Evolutionary conservation across 2,797 vertebrate species (phyloP).

Genomic region (Microchirus variegatus): DNA sequence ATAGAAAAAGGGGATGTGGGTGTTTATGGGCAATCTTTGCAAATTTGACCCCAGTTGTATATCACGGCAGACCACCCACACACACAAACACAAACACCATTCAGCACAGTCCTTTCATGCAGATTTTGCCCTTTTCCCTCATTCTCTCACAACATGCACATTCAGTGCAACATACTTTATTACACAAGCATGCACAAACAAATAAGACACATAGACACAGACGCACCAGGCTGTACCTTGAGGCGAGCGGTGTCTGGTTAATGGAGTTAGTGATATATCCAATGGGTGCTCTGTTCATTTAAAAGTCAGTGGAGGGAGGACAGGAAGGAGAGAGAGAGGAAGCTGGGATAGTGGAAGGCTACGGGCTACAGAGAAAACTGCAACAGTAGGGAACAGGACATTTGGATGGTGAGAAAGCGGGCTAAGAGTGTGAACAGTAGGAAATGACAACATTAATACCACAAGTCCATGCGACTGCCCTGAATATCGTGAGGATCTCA

Average conservation of each 20-base stretch:
- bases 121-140: slow-evolving; percentile 10
- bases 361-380: slow-evolving; percentile 25
- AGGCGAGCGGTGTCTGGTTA: slow-evolving; percentile 53
- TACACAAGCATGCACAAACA: slow-evolving; percentile 6
- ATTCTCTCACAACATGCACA: slow-evolving; percentile 18
- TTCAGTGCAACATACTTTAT: background rate
- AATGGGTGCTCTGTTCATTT: slow-evolving; percentile 62
- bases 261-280: slow-evolving; percentile 64
- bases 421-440: slow-evolving; percentile 35
- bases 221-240: slow-evolving; percentile 30
- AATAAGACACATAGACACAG: slow-evolving; percentile 10
- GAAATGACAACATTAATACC: slow-evolving; percentile 56
- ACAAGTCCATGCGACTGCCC: slow-evolving; percentile 40
- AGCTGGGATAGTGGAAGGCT: slow-evolving; percentile 21
- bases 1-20: slow-evolving; percentile 47
- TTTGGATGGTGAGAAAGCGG: slow-evolving; percentile 30
- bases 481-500: slow-evolving; percentile 36
- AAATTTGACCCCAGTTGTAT: slow-evolving; percentile 64
- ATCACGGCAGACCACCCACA: slow-evolving; percentile 35
- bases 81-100: slow-evolving; percentile 7
- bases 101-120: slow-evolving; percentile 1
- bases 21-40: slow-evolving; percentile 54
- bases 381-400: slow-evolving; percentile 28
- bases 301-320: slow-evolving; percentile 57
- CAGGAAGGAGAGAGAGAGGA: slow-evolving; percentile 27